Evolutionary conservation across 2,797 vertebrate genomes (phyloP).

Genomic region (Pyrocephalus nanus): DNA sequence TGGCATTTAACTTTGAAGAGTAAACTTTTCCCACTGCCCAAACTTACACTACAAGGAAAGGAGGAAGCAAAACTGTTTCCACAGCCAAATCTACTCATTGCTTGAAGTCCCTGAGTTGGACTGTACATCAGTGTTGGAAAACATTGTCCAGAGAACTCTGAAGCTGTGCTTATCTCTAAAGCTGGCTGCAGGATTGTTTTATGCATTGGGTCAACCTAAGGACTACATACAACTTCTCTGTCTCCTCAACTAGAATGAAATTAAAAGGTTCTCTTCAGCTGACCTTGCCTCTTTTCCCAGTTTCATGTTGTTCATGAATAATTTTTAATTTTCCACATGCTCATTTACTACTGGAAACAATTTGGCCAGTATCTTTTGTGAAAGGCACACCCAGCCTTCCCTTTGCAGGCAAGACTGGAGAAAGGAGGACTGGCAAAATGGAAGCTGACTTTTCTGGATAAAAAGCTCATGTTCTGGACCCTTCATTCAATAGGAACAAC

Average conservation of each 20-base stretch:
- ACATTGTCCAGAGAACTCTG: conserved; percentile 28
- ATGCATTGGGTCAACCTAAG: neutral
- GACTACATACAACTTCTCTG: neutral
- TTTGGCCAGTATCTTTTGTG: neutral
- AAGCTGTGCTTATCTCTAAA: conserved; percentile 18
- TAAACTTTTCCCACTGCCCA: neutral
- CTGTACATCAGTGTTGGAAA: neutral
- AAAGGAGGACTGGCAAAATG: neutral
- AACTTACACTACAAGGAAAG: neutral
- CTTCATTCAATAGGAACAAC: neutral
- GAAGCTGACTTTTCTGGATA: neutral
- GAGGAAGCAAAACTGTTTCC: neutral
- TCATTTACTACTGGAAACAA: neutral
- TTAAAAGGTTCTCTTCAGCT: neutral
- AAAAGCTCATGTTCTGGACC: neutral
- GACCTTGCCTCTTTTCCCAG: neutral
- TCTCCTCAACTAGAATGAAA: neutral
- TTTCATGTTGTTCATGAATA: neutral
- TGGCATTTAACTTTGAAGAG: neutral
- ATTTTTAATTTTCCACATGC: neutral
- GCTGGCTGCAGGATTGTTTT: conserved; percentile 29
- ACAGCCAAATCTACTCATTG: neutral
- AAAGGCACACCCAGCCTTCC: neutral
- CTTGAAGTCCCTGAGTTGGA: neutral
- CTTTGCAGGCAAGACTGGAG: neutral